These are phyloP conservation scores for Nudaria mundana DNA, from an alignment of 2,888 invertebrate species.

Conservation along the genomic window DNA sequence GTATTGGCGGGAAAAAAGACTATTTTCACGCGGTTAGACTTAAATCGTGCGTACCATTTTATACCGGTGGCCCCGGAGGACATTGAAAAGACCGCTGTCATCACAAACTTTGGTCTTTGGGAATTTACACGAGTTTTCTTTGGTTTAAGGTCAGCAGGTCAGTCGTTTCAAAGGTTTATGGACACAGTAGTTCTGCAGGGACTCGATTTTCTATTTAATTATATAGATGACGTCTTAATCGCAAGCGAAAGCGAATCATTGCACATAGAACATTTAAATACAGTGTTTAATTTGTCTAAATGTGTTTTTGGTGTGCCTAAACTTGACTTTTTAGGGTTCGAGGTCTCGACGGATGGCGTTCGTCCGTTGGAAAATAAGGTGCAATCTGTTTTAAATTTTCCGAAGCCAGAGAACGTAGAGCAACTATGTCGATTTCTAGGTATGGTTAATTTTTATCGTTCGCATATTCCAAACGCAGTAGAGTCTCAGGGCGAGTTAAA, in stretches of 20 bases:
- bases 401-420: too few species aligned
- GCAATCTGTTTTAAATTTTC: too few species aligned
- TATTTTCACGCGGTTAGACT: slow-evolving; percentile 1
- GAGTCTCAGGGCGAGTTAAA: slow-evolving; percentile 1
- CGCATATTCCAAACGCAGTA: slow-evolving; percentile 2
- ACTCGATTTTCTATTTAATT: not conserved
- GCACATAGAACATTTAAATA: slow-evolving; percentile 1
- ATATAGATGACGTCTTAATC: slow-evolving; percentile 5
- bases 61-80: not conserved
- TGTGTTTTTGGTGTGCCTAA: slow-evolving; percentile 1
- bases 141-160: slow-evolving; percentile 3
- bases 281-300: slow-evolving; percentile 5
- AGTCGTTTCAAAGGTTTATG: slow-evolving; percentile 7
- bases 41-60: slow-evolving; percentile 3
- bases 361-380: too few species aligned
- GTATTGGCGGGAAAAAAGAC: not conserved
- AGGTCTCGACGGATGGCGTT: not conserved
- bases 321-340: slow-evolving; percentile 7
- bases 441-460: not conserved
- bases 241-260: not conserved
- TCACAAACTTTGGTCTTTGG: slow-evolving; percentile 3
- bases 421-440: too few species aligned
- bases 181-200: slow-evolving; percentile 2
- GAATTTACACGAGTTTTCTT: slow-evolving; percentile 7
- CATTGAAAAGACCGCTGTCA: slow-evolving; percentile 9